Conservation (phyloP, 2,113 vertebrate genomes). For the Lasiurus borealis region DNA sequence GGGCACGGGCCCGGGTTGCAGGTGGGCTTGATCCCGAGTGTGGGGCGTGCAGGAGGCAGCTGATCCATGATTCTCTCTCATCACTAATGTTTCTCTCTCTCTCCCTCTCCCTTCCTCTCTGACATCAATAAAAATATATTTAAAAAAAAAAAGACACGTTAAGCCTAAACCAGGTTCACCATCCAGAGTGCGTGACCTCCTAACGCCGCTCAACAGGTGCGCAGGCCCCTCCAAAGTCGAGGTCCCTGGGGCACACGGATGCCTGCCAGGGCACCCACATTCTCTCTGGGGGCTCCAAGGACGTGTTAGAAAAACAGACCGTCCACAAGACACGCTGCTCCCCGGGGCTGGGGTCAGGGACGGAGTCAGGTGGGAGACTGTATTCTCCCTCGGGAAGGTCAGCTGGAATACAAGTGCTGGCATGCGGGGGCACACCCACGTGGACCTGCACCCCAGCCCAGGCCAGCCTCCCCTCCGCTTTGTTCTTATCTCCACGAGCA, state of each 20-base stretch:
- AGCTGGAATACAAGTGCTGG: not conserved
- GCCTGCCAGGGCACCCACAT: too few species aligned
- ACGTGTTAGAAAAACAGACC: not conserved
- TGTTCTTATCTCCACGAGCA: conserved; percentile 85
- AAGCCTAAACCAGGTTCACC: not conserved
- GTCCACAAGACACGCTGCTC: not conserved
- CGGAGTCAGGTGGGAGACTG: conserved; percentile 13
- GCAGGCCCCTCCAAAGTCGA: not conserved
- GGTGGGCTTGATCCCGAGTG: too few species aligned
- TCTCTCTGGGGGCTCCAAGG: not conserved
- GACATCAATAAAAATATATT: too few species aligned
- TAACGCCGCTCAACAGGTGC: not conserved
- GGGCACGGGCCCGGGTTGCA: too few species aligned
- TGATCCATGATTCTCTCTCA: too few species aligned
- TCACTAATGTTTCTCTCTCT: too few species aligned
- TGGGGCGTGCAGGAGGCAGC: too few species aligned
- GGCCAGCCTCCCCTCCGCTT: conserved; percentile 13
- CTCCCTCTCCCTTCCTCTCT: too few species aligned
- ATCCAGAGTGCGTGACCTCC: not conserved
- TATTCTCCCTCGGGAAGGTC: conserved; percentile 69
- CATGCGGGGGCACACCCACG: rapidly evolving
- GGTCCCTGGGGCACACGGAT: conserved; percentile 45
- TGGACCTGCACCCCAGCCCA: not conserved
- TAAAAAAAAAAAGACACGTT: too few species aligned
- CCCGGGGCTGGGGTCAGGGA: not conserved